Base-by-base conservation (phyloP, 2,888 invertebrate genomes). In the Sabatieria punctata region DNA sequence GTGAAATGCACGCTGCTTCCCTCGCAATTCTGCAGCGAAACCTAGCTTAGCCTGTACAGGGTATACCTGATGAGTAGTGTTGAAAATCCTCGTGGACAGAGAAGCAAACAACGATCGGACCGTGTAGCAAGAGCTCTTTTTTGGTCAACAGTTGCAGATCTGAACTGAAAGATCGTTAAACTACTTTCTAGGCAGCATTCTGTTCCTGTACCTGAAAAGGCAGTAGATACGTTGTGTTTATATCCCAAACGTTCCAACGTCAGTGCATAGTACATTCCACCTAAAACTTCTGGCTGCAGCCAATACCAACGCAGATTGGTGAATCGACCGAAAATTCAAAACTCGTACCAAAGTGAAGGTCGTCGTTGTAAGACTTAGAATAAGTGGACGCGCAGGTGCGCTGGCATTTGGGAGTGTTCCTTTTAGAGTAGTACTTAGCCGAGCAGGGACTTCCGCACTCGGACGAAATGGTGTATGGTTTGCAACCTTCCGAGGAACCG, bases 71-170 rank as follows among this genome's bases (percentile, higher is more conserved):
- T 23, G 45, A 39, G 46, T 57, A 57, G 41, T 57, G 57, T 27
- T 57, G 57, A 42, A 57, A 57, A 19, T 59, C 58, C 27, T 58
- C 57, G 27, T 48, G 52, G 3, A 58, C 49, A 11, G 52, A 46
- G 46, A 58, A 57, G 47, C 57, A 57, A 18, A 52, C 54, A 23
- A 58, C 42, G 13, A 58, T 51, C 1, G 57, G 57, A 4, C 57
- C 57, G 35, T 57, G 39, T 13, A 53, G 41, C 25, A 51, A 43
- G 4, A 57, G 21, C 38, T 57, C 57, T 22, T 53, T 50, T 41
- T 58, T 58, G 19, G 58, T 42, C 11, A 58, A n/a, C n/a, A n/a
- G n/a, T n/a, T n/a, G n/a, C n/a, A n/a, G n/a, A n/a, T n/a, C n/a
- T n/a, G n/a, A n/a, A n/a, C n/a, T n/a, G n/a, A n/a, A n/a, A n/a